Evolutionary conservation across 1,140 invertebrate species (phyloP).

Genomic region (Acromyrmex heyeri): DNA sequence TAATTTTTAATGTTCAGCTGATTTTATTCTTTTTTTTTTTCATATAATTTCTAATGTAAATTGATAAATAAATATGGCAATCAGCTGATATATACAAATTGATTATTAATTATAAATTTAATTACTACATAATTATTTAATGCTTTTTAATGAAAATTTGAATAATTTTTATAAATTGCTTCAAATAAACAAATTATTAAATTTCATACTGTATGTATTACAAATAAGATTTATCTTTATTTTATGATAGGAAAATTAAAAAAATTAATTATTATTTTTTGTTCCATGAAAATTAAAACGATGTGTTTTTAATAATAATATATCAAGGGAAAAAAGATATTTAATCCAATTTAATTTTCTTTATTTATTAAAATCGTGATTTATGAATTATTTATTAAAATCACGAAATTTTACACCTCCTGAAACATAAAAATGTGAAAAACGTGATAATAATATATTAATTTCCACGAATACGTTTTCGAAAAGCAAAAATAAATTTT

Average conservation of each 20-base stretch:
- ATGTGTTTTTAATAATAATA: slow-evolving; percentile 6
- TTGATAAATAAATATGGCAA: background rate
- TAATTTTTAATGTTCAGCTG: background rate
- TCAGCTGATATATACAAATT: background rate
- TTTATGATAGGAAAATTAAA: background rate
- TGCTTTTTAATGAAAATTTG: slow-evolving; percentile 13
- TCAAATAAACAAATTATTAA: slow-evolving; percentile 15
- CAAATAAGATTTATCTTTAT: background rate
- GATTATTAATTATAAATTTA: slow-evolving; percentile 1
- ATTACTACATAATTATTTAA: slow-evolving; percentile 4
- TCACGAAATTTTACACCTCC: background rate
- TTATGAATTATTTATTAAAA: background rate
- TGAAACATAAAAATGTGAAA: background rate
- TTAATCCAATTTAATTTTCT: background rate
- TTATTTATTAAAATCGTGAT: slow-evolving; percentile 10
- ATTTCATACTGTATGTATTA: background rate
- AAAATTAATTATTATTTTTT: slow-evolving; percentile 18
- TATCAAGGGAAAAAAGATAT: background rate
- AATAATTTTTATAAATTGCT: slow-evolving; percentile 11
- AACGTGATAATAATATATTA: slow-evolving; percentile 4
- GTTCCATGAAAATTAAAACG: background rate
- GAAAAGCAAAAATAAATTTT: slow-evolving; percentile 5
- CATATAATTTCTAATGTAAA: background rate
- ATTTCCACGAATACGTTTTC: background rate
- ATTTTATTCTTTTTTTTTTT: background rate